phyloP scores from a whole-genome alignment of 2,113 vertebrate species.

The Pyrgilauda ruficollis region DNA sequence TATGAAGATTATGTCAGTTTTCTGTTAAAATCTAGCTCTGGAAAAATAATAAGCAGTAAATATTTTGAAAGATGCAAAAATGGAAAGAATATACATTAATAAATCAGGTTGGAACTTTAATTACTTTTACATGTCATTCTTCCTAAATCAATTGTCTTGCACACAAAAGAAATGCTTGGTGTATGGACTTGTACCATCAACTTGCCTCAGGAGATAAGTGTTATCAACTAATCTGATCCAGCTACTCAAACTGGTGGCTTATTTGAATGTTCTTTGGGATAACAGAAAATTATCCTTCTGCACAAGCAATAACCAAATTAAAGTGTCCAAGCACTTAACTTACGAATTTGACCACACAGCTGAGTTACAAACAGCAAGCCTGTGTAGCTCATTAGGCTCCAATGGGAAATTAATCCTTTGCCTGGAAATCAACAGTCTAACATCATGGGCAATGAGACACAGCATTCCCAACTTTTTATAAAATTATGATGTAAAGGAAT shows the following conservation, averaged over 20 bases:
- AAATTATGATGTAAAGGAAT: not conserved
- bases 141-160: not conserved
- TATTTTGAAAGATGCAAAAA: not conserved
- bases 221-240: conserved; percentile 1
- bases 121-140: not conserved
- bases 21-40: not conserved
- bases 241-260: not conserved
- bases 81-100: not conserved
- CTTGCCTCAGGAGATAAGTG: not conserved
- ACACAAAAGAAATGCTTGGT: not conserved
- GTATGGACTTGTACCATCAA: not conserved
- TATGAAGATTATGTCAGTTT: not conserved
- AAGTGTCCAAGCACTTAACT: not conserved
- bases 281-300: not conserved
- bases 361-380: not conserved
- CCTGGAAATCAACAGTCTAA: conserved; percentile 23
- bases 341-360: not conserved
- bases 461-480: not conserved
- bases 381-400: not conserved
- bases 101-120: not conserved
- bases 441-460: not conserved
- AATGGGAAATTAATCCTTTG: not conserved
- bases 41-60: not conserved
- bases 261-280: not conserved
- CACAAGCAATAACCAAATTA: not conserved